A percentile compares a stretch with the other conserved stretches of the same genome.
phyloP scores from a whole-genome alignment of 2,113 vertebrate genomes.

The Apus apus region DNA sequence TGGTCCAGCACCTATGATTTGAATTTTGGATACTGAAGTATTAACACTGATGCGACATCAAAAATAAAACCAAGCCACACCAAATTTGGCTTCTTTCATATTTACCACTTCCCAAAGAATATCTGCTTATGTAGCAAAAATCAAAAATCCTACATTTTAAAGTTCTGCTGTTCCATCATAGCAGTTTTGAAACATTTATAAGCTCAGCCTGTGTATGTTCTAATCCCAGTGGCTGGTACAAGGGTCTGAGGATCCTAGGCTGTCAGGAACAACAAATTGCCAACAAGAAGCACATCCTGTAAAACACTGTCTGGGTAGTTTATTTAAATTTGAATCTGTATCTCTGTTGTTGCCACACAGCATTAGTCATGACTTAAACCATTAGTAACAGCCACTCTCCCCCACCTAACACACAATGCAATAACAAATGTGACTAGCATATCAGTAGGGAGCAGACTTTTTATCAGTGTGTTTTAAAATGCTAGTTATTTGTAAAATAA shows the following conservation, averaged over 20 bases:
- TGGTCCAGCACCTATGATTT: neutral
- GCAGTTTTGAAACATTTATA: conserved; percentile 48
- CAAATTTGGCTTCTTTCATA: neutral
- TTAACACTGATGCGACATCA: neutral
- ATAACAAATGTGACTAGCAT: neutral
- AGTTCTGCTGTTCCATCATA: neutral
- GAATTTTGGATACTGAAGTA: neutral
- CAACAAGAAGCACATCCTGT: conserved; percentile 63
- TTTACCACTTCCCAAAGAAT: neutral
- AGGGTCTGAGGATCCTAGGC: conserved; percentile 13
- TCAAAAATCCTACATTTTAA: neutral
- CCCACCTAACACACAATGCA: neutral
- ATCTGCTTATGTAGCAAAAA: neutral
- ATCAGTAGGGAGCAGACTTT: conserved; percentile 35
- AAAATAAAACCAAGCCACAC: neutral
- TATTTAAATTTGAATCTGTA: conserved; percentile 49
- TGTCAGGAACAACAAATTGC: conserved; percentile 72
- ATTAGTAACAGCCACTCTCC: neutral
- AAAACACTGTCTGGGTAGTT: conserved; percentile 52
- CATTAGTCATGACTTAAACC: conserved; percentile 54
- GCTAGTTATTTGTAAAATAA: conserved; percentile 3
- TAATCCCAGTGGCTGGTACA: conserved; percentile 33
- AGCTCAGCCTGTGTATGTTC: neutral
- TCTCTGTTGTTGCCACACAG: conserved; percentile 33
- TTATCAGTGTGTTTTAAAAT: neutral